These are phyloP conservation scores for Perithous albicinctus DNA, from an alignment of 2,888 invertebrate genomes.

Conservation along the genomic window DNA sequence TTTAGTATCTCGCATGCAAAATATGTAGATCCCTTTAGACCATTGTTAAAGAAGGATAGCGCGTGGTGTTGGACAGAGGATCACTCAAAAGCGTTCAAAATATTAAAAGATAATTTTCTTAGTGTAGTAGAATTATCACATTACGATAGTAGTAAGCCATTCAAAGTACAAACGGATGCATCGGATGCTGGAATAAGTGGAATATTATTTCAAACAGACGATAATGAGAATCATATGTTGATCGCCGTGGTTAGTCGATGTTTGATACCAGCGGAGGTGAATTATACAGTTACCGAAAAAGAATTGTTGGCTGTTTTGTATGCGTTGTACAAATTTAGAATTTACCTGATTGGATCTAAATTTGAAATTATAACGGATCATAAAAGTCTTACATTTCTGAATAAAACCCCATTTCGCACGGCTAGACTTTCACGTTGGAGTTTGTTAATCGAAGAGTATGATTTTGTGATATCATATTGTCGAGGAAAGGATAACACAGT, in stretches of 20 bases:
- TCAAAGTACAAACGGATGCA: conserved; percentile 61
- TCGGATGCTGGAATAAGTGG: conserved; percentile 64
- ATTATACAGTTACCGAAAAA: conserved; percentile 4
- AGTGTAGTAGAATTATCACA: conserved; percentile 48
- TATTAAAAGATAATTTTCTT: conserved; percentile 56
- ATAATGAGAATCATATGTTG: conserved; percentile 27
- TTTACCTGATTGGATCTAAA: conserved; percentile 67
- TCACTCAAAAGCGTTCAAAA: conserved; percentile 43
- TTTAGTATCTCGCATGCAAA: conserved; percentile 19
- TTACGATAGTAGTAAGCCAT: conserved; percentile 27
- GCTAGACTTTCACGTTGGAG: conserved; percentile 13
- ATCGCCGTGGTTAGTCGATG: conserved; percentile 70
- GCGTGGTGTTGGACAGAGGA: conserved; percentile 55
- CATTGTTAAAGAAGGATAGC: conserved; percentile 31
- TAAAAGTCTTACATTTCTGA: conserved; percentile 69
- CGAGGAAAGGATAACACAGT: conserved; percentile 68
- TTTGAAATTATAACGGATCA: conserved; percentile 68
- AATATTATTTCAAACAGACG: conserved; percentile 55
- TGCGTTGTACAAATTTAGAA: conserved; percentile 26
- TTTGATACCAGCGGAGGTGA: conserved; percentile 27
- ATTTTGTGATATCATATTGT: neutral
- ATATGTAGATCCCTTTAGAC: conserved; percentile 39
- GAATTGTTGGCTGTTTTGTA: conserved; percentile 66
- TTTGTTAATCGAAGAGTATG: neutral
- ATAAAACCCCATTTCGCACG: conserved; percentile 8